phyloP scores from a whole-genome alignment of 1,140 invertebrate genomes.

The Conus ventricosus region DNA sequence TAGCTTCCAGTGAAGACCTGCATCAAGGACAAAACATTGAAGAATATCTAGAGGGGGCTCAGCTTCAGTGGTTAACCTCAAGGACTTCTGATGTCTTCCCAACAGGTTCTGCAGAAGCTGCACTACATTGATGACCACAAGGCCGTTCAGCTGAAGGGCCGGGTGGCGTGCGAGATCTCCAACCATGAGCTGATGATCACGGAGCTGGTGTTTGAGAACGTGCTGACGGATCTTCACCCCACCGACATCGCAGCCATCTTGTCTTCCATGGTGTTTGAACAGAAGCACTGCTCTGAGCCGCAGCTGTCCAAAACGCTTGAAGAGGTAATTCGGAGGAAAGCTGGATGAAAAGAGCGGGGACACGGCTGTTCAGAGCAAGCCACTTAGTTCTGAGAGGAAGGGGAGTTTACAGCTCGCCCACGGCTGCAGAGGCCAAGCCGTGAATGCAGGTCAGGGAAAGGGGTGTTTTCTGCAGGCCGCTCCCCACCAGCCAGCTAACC shows the following conservation, averaged over 20 bases:
- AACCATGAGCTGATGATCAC: constrained; percentile 94
- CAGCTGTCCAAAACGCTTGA: constrained; percentile 64
- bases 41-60: too few relatives aligned
- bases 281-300: constrained; percentile 79
- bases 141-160: constrained; percentile 89
- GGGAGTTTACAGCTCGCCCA: too few relatives aligned
- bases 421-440: too few relatives aligned
- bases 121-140: constrained; percentile 83
- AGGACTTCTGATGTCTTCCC: constrained; percentile 24
- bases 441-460: too few relatives aligned
- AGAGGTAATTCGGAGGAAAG: constrained; percentile 53
- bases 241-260: constrained; percentile 94
- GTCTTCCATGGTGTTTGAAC: constrained; percentile 94
- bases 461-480: too few relatives aligned
- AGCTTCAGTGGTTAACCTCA: too few relatives aligned
- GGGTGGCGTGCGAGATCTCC: constrained; percentile 96
- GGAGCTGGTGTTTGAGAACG: constrained; percentile 95
- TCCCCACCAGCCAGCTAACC: too few relatives aligned
- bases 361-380: neutral
- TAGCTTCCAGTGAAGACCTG: too few relatives aligned
- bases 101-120: constrained; percentile 84
- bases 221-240: constrained; percentile 88
- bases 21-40: too few relatives aligned
- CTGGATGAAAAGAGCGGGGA: neutral
- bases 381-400: too few relatives aligned